Evolutionary conservation across 2,113 vertebrate genomes (phyloP).

Genomic region (Ceratotherium simum): DNA sequence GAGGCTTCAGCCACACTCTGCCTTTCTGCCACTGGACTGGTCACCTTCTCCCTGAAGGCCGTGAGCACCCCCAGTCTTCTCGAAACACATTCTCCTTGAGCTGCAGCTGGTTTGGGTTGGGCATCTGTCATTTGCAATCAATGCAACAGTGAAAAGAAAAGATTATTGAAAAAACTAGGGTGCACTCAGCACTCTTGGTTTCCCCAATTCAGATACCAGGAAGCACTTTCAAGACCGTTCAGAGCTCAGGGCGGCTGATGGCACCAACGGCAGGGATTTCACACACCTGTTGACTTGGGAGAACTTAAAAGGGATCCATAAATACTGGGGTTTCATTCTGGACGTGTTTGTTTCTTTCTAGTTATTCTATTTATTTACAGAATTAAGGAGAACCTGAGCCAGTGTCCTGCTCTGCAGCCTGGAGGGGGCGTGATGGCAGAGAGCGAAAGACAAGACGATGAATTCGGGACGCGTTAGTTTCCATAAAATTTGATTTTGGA

Average conservation of each 20-base stretch:
- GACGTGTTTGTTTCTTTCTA: neutral
- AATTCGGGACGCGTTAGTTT: neutral
- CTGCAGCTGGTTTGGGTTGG: neutral
- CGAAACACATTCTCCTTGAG: neutral
- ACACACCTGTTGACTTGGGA: neutral
- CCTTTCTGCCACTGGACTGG: neutral
- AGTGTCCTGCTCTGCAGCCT: neutral
- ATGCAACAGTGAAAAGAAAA: neutral
- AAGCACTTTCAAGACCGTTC: neutral
- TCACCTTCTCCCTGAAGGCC: neutral
- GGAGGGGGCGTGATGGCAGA: neutral
- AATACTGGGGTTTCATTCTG: neutral
- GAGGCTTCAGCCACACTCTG: neutral
- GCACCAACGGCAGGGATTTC: neutral
- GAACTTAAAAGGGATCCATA: neutral
- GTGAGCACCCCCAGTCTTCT: neutral
- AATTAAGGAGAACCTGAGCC: neutral
- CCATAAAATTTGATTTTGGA: neutral
- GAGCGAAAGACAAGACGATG: neutral
- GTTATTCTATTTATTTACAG: neutral
- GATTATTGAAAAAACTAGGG: neutral
- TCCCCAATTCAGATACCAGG: neutral
- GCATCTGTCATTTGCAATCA: neutral
- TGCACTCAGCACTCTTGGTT: neutral
- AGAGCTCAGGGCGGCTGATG: neutral